Evolutionary conservation across 2,797 vertebrate species (phyloP), one percentile per base, ranked within the genome.

Genomic region (Serranus cabrilla): DNA sequence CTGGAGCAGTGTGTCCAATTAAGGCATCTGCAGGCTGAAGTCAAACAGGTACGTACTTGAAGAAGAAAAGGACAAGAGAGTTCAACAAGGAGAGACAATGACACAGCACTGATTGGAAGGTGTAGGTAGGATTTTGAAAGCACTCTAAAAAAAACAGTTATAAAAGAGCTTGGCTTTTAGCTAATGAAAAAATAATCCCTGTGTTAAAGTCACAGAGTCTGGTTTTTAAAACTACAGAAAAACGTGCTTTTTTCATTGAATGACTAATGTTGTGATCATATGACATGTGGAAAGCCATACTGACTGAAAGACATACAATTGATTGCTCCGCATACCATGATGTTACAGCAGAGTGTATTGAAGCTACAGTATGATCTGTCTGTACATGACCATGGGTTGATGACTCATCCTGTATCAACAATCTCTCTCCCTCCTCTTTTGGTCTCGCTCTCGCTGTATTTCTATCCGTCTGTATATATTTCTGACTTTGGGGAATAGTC

Each of bases 11-110:
- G 97, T 1, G 97, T 98, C 60, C 92, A 99, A 61, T 93, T 99
- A 45, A 96, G 98, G 13, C 98, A 99, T 87, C 95, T 99, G 58
- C 98, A 99, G 94, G 98, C 98, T 0, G 98, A 99, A 84, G 98
- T 99, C 87, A 99, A 99, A 81, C 98, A 99, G 97, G 98, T 99
- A 91, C 5, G 0, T 8, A 18, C 49, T 31, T 13, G 16, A 46
- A 71, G 57, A 67, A 18, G 20, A 43, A 23, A 20, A 40, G 43
- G 46, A 62, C 39, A 40, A 16, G 27, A 46, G 1, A 51, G 42
- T 11, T 7, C 11, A 50, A 60, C 11, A 23, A 18, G 40, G 43
- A 46, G 0, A 21, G 47, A 61, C 39, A 45, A 17, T 47, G 10
- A 51, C 42, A 9, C 12, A 45, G 62, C 45, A 31, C 40, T 0